Evolutionary conservation across 2,888 invertebrate genomes (phyloP), one percentile per base, ranked within the genome.

Genomic region (Drosophila hamatofila): DNA sequence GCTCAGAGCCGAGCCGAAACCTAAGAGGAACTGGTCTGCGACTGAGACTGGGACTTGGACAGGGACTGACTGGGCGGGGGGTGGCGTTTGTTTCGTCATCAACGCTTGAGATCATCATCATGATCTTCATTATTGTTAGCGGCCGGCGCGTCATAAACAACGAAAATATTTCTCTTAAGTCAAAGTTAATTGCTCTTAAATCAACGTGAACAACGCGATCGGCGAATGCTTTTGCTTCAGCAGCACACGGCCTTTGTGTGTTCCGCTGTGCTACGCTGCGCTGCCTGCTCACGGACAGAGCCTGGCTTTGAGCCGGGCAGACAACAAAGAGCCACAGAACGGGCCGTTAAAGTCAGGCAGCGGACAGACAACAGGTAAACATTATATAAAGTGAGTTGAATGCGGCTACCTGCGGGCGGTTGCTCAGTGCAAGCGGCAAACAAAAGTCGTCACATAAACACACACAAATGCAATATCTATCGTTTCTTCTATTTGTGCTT

Each of bases 161-260:
- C 57, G 63, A 27, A 78, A 83, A 78, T 88, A 75, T 75, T 85
- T 88, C 85, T 85, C 85, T 85, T 85, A 89, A 85, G 88, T 89
- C 88, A 89, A 82, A 72, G 78, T 72, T 85, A 89, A 88, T 85
- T 75, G 83, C 85, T 89, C 89, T 85, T 85, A 85, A 89, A 85
- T 88, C 89, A 85, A 85, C 78, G 78, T 55, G 69, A 80, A 73
- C 69, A 69, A 72, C 66, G 69, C 72, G 89, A 84, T 87, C 84
- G 80, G 60, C 51, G 33, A 65, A 41, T 61, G 72, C 46, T 41
- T 27, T 27, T 33, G 25, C n/a, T n/a, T n/a, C n/a, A n/a, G n/a
- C 52, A 52, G 27, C 52, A 37, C 37, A 35, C 44, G 48, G 46
- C 60, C 48, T 58, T 62, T 78, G 58, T 72, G 37, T 60, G 64